Conservation (phyloP, 2,113 vertebrate genomes). For the Gulo gulo region DNA sequence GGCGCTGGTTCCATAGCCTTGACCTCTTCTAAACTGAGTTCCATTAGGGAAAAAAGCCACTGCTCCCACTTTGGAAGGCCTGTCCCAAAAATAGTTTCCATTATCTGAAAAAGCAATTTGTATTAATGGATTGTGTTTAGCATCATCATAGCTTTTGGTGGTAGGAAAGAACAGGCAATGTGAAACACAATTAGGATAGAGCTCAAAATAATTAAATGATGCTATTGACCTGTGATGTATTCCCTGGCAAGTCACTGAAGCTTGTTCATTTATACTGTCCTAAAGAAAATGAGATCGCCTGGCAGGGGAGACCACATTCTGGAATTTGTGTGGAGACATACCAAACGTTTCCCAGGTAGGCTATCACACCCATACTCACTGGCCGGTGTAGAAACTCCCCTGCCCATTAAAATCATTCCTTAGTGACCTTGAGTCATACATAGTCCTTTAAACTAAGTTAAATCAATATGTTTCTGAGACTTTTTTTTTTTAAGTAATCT, state of each 20-base stretch:
- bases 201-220: conserved; percentile 17
- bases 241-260: not conserved
- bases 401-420: not conserved
- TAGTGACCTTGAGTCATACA: not conserved
- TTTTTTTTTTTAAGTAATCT: not conserved
- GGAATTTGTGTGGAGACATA: not conserved
- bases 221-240: conserved; percentile 7
- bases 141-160: not conserved
- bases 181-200: conserved; percentile 24
- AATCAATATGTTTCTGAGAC: not conserved
- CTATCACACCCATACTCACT: not conserved
- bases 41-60: conserved; percentile 83
- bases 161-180: not conserved
- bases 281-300: not conserved
- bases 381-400: not conserved
- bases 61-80: conserved; percentile 87
- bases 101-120: conserved; percentile 64
- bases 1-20: conserved; percentile 79
- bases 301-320: not conserved
- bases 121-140: not conserved
- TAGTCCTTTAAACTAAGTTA: not conserved
- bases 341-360: not conserved
- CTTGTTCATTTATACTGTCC: not conserved
- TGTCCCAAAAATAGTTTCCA: conserved; percentile 85
- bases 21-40: conserved; percentile 83